Percentiles rank a stretch among this genome's conserved stretches.
Evolutionary conservation across 53 echinoderm and acorn worm species (phyloP).

Genomic region (Mesocentrotus franciscanus): DNA sequence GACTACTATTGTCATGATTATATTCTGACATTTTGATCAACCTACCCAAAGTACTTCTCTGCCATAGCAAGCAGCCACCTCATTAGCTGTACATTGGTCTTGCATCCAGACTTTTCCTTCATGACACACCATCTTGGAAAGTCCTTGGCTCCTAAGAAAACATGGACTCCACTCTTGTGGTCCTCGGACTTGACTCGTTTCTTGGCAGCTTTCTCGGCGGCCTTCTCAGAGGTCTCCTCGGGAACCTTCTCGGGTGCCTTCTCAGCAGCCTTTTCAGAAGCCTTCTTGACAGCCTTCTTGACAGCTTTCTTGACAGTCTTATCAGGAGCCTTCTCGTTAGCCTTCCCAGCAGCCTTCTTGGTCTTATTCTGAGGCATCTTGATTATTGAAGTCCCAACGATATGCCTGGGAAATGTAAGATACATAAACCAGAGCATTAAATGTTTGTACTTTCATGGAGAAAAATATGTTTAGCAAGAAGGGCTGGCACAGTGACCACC

Average conservation of each 20-base stretch:
- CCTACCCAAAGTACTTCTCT: conserved; percentile 68
- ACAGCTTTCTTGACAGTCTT: too few species aligned
- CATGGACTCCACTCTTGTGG: conserved; percentile 43
- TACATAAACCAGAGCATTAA: not conserved
- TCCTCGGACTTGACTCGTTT: not conserved
- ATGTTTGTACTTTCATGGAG: not conserved
- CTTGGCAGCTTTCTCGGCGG: not conserved
- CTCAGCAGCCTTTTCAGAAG: not conserved
- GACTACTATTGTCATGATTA: too few species aligned
- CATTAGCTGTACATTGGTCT: conserved; percentile 63
- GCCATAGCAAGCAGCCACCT: conserved; percentile 68
- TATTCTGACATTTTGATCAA: not conserved
- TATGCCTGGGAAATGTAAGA: not conserved
- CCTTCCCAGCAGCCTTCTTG: not conserved
- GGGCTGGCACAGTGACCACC: not conserved
- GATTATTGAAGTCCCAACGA: not conserved
- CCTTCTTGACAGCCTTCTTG: too few species aligned
- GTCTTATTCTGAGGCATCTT: not conserved
- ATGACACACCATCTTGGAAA: conserved; percentile 60
- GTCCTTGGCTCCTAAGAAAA: conserved; percentile 60
- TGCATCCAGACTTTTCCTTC: conserved; percentile 60
- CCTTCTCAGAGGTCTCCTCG: not conserved
- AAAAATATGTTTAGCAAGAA: not conserved
- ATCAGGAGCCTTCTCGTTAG: too few species aligned
- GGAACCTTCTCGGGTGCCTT: not conserved